phyloP scores from a whole-genome alignment of 2,888 invertebrate species.

The Anorthoa munda region DNA sequence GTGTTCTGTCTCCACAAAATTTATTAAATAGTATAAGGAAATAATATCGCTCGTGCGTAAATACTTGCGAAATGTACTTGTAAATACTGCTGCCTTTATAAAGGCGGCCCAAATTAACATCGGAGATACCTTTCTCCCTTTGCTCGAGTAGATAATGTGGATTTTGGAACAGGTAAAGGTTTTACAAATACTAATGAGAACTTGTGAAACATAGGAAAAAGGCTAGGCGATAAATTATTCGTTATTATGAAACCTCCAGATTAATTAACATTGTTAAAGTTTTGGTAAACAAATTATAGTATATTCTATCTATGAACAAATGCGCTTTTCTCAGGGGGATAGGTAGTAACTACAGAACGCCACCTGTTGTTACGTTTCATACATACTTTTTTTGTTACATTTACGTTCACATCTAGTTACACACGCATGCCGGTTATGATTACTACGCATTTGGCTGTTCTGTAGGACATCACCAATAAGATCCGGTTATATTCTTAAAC shows the following conservation, averaged over 20 bases:
- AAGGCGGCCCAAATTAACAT: slow-evolving; percentile 37
- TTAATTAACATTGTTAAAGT: background rate
- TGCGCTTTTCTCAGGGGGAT: too few species aligned
- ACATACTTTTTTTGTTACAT: too few species aligned
- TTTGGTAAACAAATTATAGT: too few species aligned
- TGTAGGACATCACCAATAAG: too few species aligned
- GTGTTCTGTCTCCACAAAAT: slow-evolving; percentile 39
- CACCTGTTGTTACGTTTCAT: too few species aligned
- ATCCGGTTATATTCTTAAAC: too few species aligned
- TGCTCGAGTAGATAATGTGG: background rate
- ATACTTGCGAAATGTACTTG: slow-evolving; percentile 41
- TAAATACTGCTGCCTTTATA: slow-evolving; percentile 20
- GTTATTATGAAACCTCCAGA: background rate
- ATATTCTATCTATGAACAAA: too few species aligned
- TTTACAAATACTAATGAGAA: background rate
- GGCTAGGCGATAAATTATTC: too few species aligned
- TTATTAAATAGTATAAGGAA: slow-evolving; percentile 55
- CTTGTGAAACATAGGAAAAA: background rate
- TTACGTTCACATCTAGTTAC: too few species aligned
- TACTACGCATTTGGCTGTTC: too few species aligned
- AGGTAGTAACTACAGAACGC: too few species aligned
- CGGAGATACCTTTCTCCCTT: slow-evolving; percentile 32
- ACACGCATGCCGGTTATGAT: too few species aligned
- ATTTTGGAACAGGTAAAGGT: background rate
- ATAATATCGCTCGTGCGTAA: slow-evolving; percentile 47